These are phyloP conservation scores for Calephelis nemesis DNA, from an alignment of 1,140 invertebrate genomes.

Conservation along the genomic window DNA sequence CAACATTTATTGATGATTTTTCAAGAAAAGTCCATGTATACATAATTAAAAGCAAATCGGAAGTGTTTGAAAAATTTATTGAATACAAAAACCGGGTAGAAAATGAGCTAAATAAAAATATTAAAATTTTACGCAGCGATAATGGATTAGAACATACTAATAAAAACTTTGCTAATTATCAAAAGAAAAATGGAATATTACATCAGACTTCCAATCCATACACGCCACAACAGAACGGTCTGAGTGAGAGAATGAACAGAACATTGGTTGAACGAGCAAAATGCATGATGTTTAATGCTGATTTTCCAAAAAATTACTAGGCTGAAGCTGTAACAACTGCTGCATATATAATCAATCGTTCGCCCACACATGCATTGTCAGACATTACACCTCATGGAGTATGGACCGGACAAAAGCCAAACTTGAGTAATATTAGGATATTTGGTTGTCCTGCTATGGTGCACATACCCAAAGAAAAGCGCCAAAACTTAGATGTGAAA, in stretches of 20 bases:
- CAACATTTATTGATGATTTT: slow-evolving; percentile 1
- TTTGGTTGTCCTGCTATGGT: slow-evolving; percentile 36
- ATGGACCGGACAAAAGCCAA: not conserved
- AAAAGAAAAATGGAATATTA: not conserved
- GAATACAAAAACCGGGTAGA: not conserved
- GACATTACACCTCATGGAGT: slow-evolving; percentile 5
- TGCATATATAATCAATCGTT: not conserved
- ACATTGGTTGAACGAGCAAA: not conserved
- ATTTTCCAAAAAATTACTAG: not conserved
- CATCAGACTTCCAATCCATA: not conserved
- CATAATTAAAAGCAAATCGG: not conserved
- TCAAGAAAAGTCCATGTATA: not conserved
- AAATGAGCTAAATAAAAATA: not conserved
- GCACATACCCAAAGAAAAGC: slow-evolving; percentile 35
- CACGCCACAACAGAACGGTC: not conserved
- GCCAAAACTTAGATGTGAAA: slow-evolving; percentile 34
- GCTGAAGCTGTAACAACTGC: slow-evolving; percentile 1
- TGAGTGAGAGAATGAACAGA: not conserved
- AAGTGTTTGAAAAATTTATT: not conserved
- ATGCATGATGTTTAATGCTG: slow-evolving; percentile 2
- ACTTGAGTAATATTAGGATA: slow-evolving; percentile 26
- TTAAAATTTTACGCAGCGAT: slow-evolving; percentile 4
- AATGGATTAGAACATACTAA: not conserved
- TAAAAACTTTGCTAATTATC: not conserved
- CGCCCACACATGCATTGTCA: not conserved